phyloP scores from a whole-genome alignment of 2,888 invertebrate genomes.

The Mellilla xanthometata region DNA sequence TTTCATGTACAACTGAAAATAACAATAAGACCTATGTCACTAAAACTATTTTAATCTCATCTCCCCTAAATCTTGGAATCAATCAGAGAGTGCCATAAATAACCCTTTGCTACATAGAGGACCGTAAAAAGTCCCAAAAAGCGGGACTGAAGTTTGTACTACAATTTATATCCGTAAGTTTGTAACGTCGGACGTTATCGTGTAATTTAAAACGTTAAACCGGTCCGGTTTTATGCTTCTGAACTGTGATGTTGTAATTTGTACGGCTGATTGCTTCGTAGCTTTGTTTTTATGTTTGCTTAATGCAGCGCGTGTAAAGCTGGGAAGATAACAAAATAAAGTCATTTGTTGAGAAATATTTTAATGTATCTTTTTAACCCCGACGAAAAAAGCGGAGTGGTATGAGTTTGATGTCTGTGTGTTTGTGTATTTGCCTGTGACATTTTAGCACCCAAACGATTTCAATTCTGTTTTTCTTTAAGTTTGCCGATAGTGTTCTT shows the following conservation, averaged over 20 bases:
- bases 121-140: slow-evolving; percentile 38
- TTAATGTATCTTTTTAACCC: too few species aligned
- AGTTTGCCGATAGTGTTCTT: too few species aligned
- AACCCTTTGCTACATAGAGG: slow-evolving; percentile 29
- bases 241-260: slow-evolving; percentile 24
- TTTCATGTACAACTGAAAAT: too few species aligned
- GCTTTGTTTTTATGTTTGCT: neutral
- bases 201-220: slow-evolving; percentile 48
- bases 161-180: slow-evolving; percentile 44
- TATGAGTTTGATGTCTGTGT: too few species aligned
- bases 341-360: too few species aligned
- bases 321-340: too few species aligned
- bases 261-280: slow-evolving; percentile 10
- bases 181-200: slow-evolving; percentile 47
- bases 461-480: too few species aligned
- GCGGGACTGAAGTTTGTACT: slow-evolving; percentile 35
- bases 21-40: slow-evolving; percentile 24
- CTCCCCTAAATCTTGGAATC: slow-evolving; percentile 27
- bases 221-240: slow-evolving; percentile 41
- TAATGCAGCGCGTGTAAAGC: too few species aligned
- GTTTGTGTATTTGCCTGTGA: too few species aligned
- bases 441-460: too few species aligned
- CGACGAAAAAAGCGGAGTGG: too few species aligned
- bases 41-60: slow-evolving; percentile 26
- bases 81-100: slow-evolving; percentile 32